Evolutionary conservation across 2,888 invertebrate genomes (phyloP), one percentile per base, ranked within the genome.

Genomic region (Monochamus alternatus): DNA sequence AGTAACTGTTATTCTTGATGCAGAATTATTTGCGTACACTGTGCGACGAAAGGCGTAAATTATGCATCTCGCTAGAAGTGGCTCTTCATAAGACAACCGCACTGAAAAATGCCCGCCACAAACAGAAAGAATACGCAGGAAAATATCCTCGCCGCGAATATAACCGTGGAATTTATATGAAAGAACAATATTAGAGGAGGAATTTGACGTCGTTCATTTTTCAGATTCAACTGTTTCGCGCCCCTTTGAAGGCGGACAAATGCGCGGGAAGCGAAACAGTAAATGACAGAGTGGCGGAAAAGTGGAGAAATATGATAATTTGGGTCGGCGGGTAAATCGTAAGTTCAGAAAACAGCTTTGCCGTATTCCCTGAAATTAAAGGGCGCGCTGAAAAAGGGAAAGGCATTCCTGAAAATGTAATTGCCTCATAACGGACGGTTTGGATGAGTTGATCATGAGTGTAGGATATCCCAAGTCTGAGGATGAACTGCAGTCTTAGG

Each of bases 161-260:
- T 63, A 43, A 63, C 62, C 44, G 22, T 22, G 44, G 22, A 44
- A 64, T 44, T 44, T 64, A 44, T 64, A 64, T 14, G 63, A 64
- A 64, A 44, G 64, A 47, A 30, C 64, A 65, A 51, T 65, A 51
- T 51, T 65, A 30, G n/a, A 47, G 64, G 3, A 51, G 47, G 64
- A 47, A 65, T 47, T 51, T 65, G 22, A 65, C 30, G 64, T 51
- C 64, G 44, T 10, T 43, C 64, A 65, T 65, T 51, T 51, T 65
- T 65, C 64, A 65, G 64, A 65, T 44, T 22, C 22, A 30, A 65
- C 47, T 30, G 47, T 5, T 51, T 47, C 14, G 30, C 22, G 30
- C 12, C 12, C 47, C 12, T 47, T 47, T 47, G 12, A 47, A 47
- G 12, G 12, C 47, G 12, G 47, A 47, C 47, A 47, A 47, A 47